Percentiles rank a stretch among this genome's conserved stretches.
Conservation (phyloP, 2,888 invertebrate species). For the Lasioglossum calceatum region DNA sequence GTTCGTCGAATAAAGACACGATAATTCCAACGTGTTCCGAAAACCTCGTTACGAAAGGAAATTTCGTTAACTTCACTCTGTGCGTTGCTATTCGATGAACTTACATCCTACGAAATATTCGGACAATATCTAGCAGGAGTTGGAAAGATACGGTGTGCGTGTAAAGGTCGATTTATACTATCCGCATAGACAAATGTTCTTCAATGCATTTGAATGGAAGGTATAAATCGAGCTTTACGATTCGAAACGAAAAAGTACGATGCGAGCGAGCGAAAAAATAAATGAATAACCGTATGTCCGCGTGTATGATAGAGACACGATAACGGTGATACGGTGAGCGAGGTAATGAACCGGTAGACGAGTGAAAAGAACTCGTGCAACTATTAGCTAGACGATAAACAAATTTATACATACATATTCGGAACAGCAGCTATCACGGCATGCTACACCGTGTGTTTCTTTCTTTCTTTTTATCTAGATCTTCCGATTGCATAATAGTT, state of each 20-base stretch:
- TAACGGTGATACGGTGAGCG: not conserved
- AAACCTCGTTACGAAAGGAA: not conserved
- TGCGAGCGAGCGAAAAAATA: not conserved
- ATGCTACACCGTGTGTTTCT: not conserved
- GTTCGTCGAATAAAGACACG: constrained; percentile 21
- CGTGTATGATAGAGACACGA: not conserved
- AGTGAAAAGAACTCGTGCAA: constrained; percentile 1
- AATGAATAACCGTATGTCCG: not conserved
- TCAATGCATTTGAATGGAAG: too few species aligned
- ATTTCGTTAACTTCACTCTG: not conserved
- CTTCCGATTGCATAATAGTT: not conserved
- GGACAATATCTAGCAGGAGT: not conserved
- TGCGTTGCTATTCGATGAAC: not conserved
- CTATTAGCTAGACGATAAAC: not conserved
- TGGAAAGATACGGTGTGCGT: not conserved
- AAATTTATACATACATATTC: not conserved
- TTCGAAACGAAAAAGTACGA: not conserved
- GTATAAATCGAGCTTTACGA: not conserved
- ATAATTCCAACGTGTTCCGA: not conserved
- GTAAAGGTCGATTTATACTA: too few species aligned
- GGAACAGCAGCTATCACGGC: constrained; percentile 1
- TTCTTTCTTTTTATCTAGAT: not conserved
- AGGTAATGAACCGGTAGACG: not conserved
- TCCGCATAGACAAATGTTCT: too few species aligned
- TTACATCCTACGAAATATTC: not conserved